phyloP scores from a whole-genome alignment of 2,797 vertebrate species.

The Trematomus bernacchii region DNA sequence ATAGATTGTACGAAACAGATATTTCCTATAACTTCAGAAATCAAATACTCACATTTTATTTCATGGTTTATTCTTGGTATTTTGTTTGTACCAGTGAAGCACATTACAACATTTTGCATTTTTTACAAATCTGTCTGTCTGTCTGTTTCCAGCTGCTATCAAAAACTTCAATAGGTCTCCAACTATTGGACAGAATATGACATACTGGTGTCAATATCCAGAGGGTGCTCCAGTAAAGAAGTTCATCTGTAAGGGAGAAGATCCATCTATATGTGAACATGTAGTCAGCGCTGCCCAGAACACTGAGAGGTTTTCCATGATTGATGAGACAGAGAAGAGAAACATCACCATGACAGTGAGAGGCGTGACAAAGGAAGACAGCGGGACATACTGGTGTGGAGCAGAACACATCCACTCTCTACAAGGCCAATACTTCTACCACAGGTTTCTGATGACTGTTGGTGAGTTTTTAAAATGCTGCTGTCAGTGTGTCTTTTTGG shows the following conservation, averaged over 20 bases:
- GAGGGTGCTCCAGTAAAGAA: fast-evolving
- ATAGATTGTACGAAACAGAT: no score
- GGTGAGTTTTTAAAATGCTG: constrained; percentile 38
- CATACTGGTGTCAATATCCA: constrained; percentile 2
- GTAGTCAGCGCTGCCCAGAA: fast-evolving
- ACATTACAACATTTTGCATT: no score
- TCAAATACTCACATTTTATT: no score
- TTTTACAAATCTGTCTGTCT: no score
- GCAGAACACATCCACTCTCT: no score
- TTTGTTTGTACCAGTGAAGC: no score
- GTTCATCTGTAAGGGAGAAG: constrained; percentile 55
- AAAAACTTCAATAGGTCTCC: fast-evolving
- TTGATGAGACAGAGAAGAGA: fast-evolving
- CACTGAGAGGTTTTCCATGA: neutral
- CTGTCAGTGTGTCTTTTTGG: no score
- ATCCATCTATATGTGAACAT: neutral
- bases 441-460: neutral
- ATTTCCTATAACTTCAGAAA: no score
- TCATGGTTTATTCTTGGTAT: no score
- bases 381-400: constrained; percentile 63
- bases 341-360: constrained; percentile 17
- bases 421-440: neutral
- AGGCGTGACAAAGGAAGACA: neutral
- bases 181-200: neutral
- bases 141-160: neutral